Conservation (phyloP, 2,113 vertebrate species). For the Brachyhypopomus gauderio region DNA sequence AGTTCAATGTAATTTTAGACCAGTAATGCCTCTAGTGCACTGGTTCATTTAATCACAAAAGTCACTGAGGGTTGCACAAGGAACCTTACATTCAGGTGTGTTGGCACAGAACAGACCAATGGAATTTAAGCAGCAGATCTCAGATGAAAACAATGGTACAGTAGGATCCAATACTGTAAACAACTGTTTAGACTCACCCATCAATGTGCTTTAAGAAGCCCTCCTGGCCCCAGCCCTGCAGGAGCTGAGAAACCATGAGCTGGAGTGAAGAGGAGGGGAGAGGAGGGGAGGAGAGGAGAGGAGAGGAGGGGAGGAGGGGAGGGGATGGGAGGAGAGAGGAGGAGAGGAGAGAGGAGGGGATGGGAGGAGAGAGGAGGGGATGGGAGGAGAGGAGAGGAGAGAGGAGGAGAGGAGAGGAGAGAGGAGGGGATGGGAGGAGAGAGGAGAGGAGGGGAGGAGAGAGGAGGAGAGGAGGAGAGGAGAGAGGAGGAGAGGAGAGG, state of each 20-base stretch:
- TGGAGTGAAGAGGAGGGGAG: slow-evolving; percentile 52
- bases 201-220: slow-evolving; percentile 88
- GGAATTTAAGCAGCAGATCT: too few species aligned
- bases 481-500: too few species aligned
- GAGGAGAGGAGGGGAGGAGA: background rate
- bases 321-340: background rate
- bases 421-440: background rate
- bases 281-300: background rate
- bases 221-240: slow-evolving; percentile 86
- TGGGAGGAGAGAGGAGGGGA: background rate
- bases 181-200: slow-evolving; percentile 71
- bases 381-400: too few species aligned
- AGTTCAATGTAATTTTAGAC: background rate
- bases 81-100: too few species aligned
- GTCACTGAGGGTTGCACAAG: too few species aligned
- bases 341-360: background rate
- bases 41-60: too few species aligned
- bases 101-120: too few species aligned
- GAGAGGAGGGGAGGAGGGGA: background rate
- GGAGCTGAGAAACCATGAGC: slow-evolving; percentile 85
- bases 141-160: too few species aligned
- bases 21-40: too few species aligned
- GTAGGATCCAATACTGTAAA: too few species aligned
- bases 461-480: background rate
- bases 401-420: background rate